Evolutionary conservation across 2,797 vertebrate genomes (phyloP).

Genomic region (Hippopotamyrus pictus): DNA sequence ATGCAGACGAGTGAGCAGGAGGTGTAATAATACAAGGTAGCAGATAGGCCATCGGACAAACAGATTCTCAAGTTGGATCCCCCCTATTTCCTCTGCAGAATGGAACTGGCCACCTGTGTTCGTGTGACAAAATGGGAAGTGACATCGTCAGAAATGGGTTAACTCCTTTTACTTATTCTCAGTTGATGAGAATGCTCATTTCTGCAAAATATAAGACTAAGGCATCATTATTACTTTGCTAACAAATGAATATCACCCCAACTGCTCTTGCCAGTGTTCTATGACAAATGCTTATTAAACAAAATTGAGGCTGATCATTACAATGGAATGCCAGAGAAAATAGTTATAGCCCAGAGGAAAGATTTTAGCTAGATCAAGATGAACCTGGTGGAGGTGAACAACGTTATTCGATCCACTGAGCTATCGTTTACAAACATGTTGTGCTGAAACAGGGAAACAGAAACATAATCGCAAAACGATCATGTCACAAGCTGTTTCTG

Average conservation of each 20-base stretch:
- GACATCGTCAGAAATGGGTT: neutral
- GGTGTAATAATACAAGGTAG: neutral
- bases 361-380: neutral
- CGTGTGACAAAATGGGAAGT: neutral
- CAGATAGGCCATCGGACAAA: neutral
- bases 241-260: neutral
- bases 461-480: neutral
- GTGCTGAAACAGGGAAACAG: neutral
- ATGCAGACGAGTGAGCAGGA: neutral
- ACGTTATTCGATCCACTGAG: neutral
- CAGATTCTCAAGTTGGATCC: neutral
- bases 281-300: neutral
- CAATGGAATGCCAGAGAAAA: neutral
- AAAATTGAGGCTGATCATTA: neutral
- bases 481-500: neutral
- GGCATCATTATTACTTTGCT: neutral
- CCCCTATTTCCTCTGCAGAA: neutral
- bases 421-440: neutral
- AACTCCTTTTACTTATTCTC: neutral
- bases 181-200: neutral
- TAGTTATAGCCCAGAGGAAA: neutral
- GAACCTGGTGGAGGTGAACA: neutral
- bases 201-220: neutral
- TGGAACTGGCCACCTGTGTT: neutral
- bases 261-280: neutral